Evolutionary conservation across 2,113 vertebrate genomes (phyloP).

Genomic region (Penelope pileata): DNA sequence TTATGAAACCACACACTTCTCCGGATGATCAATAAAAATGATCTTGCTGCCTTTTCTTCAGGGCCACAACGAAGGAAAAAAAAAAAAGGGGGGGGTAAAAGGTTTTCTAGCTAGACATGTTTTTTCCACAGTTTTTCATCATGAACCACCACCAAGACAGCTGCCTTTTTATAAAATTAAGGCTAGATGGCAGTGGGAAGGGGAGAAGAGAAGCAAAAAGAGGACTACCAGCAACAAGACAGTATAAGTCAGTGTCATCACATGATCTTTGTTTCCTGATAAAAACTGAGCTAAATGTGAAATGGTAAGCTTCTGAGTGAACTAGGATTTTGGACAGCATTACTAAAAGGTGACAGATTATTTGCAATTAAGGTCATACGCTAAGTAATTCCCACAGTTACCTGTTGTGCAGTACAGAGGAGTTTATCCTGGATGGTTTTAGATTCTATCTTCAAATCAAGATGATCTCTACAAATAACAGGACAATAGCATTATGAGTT

Average conservation of each 20-base stretch:
- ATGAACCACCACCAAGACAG: background rate
- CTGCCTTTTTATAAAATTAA: background rate
- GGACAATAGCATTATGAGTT: background rate
- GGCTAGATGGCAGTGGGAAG: background rate
- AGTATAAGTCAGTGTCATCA: background rate
- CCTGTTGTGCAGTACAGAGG: conserved; percentile 63
- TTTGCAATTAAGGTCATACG: background rate
- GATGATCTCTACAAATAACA: conserved; percentile 28
- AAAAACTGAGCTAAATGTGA: background rate
- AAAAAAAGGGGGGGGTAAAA: no score
- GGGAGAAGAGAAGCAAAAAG: background rate
- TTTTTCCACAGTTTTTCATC: background rate
- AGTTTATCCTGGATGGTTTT: conserved; percentile 10
- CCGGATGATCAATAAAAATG: background rate
- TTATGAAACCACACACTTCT: background rate
- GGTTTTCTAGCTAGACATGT: background rate
- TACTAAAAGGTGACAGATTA: background rate
- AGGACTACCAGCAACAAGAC: background rate
- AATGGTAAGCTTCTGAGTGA: accelerated
- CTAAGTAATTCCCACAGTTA: conserved; percentile 37
- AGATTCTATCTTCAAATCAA: conserved; percentile 22
- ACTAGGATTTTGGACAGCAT: accelerated
- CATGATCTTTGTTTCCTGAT: background rate
- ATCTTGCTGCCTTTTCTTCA: background rate
- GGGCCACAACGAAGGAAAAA: no score